These are phyloP conservation scores for Acleris emargana DNA, from an alignment of 2,888 invertebrate species.

Conservation along the genomic window DNA sequence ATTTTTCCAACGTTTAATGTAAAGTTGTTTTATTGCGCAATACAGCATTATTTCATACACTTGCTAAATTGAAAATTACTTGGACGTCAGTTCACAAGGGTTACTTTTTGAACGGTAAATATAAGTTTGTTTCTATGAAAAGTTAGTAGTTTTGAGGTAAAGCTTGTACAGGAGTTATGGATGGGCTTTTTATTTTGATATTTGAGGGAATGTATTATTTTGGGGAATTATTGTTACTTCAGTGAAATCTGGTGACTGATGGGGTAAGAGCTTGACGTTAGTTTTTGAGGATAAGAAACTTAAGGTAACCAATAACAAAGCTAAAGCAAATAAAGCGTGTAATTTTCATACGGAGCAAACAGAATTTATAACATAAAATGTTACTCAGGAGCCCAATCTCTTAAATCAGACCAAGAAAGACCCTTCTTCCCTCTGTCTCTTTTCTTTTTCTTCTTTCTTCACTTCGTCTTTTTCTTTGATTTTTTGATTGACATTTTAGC, in stretches of 20 bases:
- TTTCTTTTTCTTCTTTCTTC: too few species aligned
- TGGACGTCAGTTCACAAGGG: background rate
- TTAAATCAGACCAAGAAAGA: too few species aligned
- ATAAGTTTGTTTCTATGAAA: conserved; percentile 15
- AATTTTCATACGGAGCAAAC: background rate
- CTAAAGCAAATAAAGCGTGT: background rate
- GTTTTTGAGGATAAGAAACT: background rate
- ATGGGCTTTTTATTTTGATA: conserved; percentile 17
- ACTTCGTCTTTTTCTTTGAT: too few species aligned
- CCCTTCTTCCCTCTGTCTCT: too few species aligned
- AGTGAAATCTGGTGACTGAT: conserved; percentile 14
- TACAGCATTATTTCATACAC: conserved; percentile 8
- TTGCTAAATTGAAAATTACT: conserved; percentile 5
- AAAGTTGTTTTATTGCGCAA: conserved; percentile 16
- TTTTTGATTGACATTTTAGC: too few species aligned
- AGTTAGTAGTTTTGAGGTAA: conserved; percentile 1
- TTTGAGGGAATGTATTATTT: conserved; percentile 20
- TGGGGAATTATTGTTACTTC: conserved; percentile 9
- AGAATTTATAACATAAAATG: too few species aligned
- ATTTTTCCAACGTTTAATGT: background rate
- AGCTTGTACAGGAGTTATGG: conserved; percentile 12
- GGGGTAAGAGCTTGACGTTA: background rate
- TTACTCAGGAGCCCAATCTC: too few species aligned
- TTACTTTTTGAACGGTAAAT: background rate
- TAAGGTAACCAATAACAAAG: background rate